These are phyloP conservation scores for Actinia tenebrosa DNA, from an alignment of 64 coral and sea anemone genomes.

Conservation along the genomic window DNA sequence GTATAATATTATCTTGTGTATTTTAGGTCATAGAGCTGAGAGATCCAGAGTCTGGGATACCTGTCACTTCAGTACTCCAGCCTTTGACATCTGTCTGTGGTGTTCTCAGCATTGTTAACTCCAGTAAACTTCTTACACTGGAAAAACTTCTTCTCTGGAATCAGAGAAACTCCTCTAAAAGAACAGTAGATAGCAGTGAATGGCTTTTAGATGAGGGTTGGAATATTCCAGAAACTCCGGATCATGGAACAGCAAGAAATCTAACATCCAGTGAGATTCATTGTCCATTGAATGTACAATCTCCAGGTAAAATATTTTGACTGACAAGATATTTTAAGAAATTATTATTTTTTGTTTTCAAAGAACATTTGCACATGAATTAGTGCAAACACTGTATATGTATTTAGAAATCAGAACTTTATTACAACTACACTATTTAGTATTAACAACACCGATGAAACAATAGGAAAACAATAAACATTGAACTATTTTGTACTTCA, in stretches of 20 bases:
- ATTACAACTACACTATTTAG: too few species aligned
- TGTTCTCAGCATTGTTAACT: slow-evolving; percentile 44
- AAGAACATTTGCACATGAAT: too few species aligned
- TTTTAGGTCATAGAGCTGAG: slow-evolving; percentile 70
- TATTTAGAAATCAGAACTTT: too few species aligned
- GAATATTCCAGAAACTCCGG: not conserved
- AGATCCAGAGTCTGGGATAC: slow-evolving; percentile 50
- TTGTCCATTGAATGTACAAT: not conserved
- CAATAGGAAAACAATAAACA: too few species aligned
- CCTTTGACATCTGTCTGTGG: slow-evolving; percentile 72
- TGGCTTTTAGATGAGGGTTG: not conserved
- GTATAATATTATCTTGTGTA: not conserved
- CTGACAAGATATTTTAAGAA: too few species aligned
- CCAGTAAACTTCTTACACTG: slow-evolving; percentile 45
- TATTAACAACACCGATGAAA: too few species aligned
- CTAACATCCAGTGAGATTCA: not conserved
- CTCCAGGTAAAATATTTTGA: not conserved
- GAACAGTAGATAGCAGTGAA: not conserved
- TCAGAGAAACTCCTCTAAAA: not conserved
- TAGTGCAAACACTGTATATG: too few species aligned
- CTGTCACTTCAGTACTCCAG: slow-evolving; percentile 68
- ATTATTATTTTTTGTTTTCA: too few species aligned
- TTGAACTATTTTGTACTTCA: too few species aligned
- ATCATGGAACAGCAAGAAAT: not conserved
- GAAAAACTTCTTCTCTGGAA: slow-evolving; percentile 74